Conservation (phyloP, 1,140 invertebrate genomes). For the Pogonomyrmex californicus region DNA sequence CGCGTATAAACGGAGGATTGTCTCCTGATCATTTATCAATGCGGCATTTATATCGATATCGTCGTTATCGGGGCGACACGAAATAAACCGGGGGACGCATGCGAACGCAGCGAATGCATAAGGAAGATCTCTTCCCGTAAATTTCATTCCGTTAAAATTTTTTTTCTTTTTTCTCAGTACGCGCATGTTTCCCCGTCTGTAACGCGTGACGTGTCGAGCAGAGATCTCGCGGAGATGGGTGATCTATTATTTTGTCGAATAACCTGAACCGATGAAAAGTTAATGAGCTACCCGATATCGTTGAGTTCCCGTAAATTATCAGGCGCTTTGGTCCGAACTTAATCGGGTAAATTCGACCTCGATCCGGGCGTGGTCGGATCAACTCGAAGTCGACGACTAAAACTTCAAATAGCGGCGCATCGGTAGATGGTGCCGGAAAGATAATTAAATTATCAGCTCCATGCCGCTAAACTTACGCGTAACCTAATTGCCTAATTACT, state of each 20-base stretch:
- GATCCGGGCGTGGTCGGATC: slow-evolving; percentile 51
- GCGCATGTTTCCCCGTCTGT: neutral
- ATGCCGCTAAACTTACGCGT: neutral
- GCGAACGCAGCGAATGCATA: neutral
- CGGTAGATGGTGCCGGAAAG: slow-evolving; percentile 5
- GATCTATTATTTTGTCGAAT: slow-evolving; percentile 27
- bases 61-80: neutral
- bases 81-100: neutral
- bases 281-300: slow-evolving; percentile 53
- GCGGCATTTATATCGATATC: neutral
- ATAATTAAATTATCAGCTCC: slow-evolving; percentile 38
- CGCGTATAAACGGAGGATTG: slow-evolving; percentile 1
- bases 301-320: slow-evolving; percentile 52
- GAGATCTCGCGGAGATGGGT: neutral
- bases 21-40: slow-evolving; percentile 17
- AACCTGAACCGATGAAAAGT: slow-evolving; percentile 39
- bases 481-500: slow-evolving; percentile 14
- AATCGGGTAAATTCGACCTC: slow-evolving; percentile 60
- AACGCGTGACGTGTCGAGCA: neutral
- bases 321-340: slow-evolving; percentile 45
- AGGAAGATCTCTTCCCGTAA: too few relatives aligned
- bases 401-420: slow-evolving; percentile 30
- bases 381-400: slow-evolving; percentile 31
- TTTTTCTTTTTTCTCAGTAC: neutral
- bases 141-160: slow-evolving; percentile 3